These are phyloP conservation scores for Ceratosolen fusciceps DNA, from an alignment of 1,140 invertebrate species.

Conservation along the genomic window DNA sequence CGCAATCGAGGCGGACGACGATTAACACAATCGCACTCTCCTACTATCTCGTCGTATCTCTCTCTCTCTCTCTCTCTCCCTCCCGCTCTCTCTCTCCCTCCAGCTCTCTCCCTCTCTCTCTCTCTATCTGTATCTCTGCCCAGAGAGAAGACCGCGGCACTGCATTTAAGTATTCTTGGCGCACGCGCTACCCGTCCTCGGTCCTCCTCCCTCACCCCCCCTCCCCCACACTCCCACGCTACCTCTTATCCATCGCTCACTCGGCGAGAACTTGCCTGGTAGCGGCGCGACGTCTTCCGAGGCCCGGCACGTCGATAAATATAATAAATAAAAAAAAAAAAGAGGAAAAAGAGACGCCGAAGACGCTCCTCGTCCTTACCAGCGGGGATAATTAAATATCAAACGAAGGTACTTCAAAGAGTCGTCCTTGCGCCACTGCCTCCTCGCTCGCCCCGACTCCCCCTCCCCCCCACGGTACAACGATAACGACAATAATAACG, in stretches of 20 bases:
- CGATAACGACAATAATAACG: no score
- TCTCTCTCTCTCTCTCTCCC: no score
- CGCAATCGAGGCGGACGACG: slow-evolving; percentile 9
- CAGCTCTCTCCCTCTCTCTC: no score
- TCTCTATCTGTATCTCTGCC: no score
- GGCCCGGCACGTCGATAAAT: slow-evolving; percentile 16
- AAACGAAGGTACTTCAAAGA: slow-evolving; percentile 43
- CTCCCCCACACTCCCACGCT: background rate
- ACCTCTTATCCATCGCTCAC: no score
- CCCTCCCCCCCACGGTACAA: no score
- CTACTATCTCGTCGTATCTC: no score
- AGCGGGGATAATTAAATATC: slow-evolving; percentile 43
- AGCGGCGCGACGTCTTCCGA: background rate
- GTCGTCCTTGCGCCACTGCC: background rate
- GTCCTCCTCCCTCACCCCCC: background rate
- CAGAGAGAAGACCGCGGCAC: no score
- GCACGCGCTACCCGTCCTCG: background rate
- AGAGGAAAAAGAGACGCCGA: background rate
- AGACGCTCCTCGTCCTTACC: slow-evolving; percentile 41
- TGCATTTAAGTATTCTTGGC: slow-evolving; percentile 32
- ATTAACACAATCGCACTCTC: slow-evolving; percentile 22
- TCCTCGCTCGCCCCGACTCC: background rate
- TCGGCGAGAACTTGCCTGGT: slow-evolving; percentile 7
- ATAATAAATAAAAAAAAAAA: no score
- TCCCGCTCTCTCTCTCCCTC: no score